Conservation (phyloP, 2,888 invertebrate species). For the Clusia tigrina region DNA sequence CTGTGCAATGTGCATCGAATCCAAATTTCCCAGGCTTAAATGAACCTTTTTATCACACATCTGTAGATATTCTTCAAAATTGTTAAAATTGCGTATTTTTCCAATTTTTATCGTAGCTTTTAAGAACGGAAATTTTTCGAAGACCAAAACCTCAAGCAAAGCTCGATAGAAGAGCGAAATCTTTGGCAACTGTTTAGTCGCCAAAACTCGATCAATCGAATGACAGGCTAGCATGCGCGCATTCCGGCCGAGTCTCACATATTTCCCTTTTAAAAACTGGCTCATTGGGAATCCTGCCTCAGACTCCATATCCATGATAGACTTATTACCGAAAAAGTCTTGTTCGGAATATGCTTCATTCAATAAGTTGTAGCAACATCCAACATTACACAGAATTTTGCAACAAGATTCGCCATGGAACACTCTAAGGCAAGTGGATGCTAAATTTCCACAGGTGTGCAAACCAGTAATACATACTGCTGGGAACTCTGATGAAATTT, state of each 20-base stretch:
- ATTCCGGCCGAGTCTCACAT: constrained; percentile 72
- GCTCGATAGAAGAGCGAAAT: constrained; percentile 79
- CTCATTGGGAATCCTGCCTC: constrained; percentile 75
- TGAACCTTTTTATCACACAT: constrained; percentile 72
- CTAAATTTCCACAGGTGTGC: constrained; percentile 89
- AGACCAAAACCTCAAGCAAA: constrained; percentile 73
- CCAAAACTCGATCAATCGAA: constrained; percentile 75
- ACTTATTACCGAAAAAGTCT: constrained; percentile 57
- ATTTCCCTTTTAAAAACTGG: constrained; percentile 66
- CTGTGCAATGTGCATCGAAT: constrained; percentile 65
- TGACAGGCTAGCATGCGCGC: constrained; percentile 88
- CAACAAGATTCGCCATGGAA: constrained; percentile 70
- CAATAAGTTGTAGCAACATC: constrained; percentile 90
- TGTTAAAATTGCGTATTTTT: constrained; percentile 69
- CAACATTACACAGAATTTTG: constrained; percentile 77
- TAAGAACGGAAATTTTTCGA: constrained; percentile 61
- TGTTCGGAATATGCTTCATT: constrained; percentile 67
- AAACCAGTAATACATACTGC: constrained; percentile 75
- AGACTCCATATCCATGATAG: constrained; percentile 47
- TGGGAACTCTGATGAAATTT: background rate
- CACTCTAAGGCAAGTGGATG: constrained; percentile 75
- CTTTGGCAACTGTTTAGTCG: constrained; percentile 68
- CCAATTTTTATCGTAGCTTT: constrained; percentile 69
- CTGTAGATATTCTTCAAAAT: constrained; percentile 75
- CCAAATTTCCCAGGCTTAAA: constrained; percentile 52